phyloP scores from a whole-genome alignment of 2,113 vertebrate genomes.

The Myrmecobius fasciatus region DNA sequence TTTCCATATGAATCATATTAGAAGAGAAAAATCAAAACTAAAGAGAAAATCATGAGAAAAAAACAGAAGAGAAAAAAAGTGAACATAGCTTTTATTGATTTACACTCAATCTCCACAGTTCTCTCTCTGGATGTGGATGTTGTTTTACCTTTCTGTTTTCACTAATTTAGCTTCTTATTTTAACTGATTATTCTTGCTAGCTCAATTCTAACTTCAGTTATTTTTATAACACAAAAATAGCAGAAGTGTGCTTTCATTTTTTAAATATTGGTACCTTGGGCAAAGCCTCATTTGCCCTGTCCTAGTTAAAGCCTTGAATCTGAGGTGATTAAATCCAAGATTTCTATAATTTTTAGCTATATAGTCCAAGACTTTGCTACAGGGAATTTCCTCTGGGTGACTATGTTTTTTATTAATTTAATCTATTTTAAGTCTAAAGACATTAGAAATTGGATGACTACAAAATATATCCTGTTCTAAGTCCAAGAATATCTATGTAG shows the following conservation, averaged over 20 bases:
- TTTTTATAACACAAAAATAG: background rate
- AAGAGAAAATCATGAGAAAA: too few species aligned
- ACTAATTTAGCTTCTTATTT: background rate
- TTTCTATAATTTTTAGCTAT: background rate
- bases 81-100: too few species aligned
- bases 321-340: background rate
- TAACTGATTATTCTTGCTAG: background rate
- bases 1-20: too few species aligned
- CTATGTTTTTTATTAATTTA: background rate
- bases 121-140: too few species aligned
- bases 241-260: background rate
- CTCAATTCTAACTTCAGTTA: background rate
- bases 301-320: background rate
- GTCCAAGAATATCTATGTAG: background rate
- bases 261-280: background rate
- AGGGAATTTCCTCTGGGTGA: background rate
- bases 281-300: background rate
- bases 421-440: conserved; percentile 3
- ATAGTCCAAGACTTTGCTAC: background rate
- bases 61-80: too few species aligned
- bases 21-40: too few species aligned
- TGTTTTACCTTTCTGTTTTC: background rate
- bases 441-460: background rate
- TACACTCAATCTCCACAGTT: too few species aligned
- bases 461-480: background rate